Evolutionary conservation across 2,888 invertebrate genomes (phyloP), one percentile per base, ranked within the genome.

Genomic region (Eubasilissa splendida): DNA sequence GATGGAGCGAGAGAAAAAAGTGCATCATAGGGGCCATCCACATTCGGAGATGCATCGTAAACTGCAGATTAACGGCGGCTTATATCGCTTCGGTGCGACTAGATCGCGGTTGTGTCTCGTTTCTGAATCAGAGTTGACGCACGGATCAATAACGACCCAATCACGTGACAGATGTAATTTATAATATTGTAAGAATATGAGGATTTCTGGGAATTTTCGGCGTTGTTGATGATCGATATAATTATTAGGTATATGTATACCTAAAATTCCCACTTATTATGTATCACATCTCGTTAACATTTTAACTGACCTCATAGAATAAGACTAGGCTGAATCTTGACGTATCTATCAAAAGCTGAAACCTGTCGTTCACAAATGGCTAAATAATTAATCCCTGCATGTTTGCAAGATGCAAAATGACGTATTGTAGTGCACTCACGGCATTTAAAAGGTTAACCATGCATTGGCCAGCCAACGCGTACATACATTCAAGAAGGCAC

Each of bases 111-210:
- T 52, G n/a, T 68, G 50, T 50, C 11, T 50, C 10, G 53, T 68
- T 50, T 14, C 14, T 68, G 68, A 68, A 68, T 68, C 12, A 2
- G 68, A 14, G 50, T 14, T 14, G 14, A 68, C 52, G 42, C 14
- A 10, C 52, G 56, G 71, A 71, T 54, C 71, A 56, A 71, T 71
- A 71, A 71, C 54, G 71, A 71, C 71, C 71, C 71, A 71, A 71
- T 71, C 54, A 71, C 71, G 71, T 71, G 71, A 71, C 71, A 71
- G 42, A 71, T 22, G 71, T 71, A 71, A 71, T 71, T 71, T 71
- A 22, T 31, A 11, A 71, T 54, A 54, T 71, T 42, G 42, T 42
- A 42, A 42, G 42, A 71, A 52, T 14, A 9, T 8, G 68, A 71
- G 53, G 71, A 71, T 54, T 71, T 54, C 71, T 71, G 53, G 54